Percentiles rank a stretch among this genome's conserved stretches.
Evolutionary conservation across 30 jellyfish, hydroid and myxozoan genomes (phyloP).

Genomic region (Catostylus mosaicus): DNA sequence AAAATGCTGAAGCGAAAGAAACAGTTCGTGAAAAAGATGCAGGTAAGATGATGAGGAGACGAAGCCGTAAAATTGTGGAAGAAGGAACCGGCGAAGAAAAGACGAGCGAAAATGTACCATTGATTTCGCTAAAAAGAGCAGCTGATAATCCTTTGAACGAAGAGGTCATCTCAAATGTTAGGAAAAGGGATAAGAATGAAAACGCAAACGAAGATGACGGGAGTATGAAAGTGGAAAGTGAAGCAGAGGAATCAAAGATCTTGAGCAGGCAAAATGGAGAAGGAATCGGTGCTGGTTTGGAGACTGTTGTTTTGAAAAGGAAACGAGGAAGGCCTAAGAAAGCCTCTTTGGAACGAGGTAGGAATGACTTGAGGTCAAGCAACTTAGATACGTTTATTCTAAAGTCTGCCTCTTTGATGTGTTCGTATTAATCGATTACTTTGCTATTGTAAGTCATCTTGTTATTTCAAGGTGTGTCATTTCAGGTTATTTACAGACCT

Average conservation of each 20-base stretch:
- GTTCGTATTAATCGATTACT: too few relatives aligned
- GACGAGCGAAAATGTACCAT: neutral
- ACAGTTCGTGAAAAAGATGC: neutral
- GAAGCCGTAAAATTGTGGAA: neutral
- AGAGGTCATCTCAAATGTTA: neutral
- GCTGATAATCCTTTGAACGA: neutral
- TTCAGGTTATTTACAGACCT: too few relatives aligned
- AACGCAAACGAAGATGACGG: neutral
- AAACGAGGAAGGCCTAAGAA: constrained; percentile 48
- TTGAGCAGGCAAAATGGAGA: neutral
- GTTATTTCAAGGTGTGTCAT: too few relatives aligned
- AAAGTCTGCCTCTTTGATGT: too few relatives aligned
- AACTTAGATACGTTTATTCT: too few relatives aligned
- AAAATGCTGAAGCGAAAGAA: neutral
- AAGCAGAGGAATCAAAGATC: neutral
- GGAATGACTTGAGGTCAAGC: too few relatives aligned
- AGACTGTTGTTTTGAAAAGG: neutral
- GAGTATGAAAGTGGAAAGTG: neutral
- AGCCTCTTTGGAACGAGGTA: neutral
- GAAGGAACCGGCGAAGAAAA: neutral
- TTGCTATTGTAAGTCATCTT: too few relatives aligned
- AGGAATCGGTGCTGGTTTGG: neutral
- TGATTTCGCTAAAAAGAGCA: neutral
- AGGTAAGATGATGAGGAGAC: neutral
- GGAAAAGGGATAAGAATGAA: neutral